Evolutionary conservation across 1,140 invertebrate species (phyloP).

Genomic region (Plectrocnemia conspersa): DNA sequence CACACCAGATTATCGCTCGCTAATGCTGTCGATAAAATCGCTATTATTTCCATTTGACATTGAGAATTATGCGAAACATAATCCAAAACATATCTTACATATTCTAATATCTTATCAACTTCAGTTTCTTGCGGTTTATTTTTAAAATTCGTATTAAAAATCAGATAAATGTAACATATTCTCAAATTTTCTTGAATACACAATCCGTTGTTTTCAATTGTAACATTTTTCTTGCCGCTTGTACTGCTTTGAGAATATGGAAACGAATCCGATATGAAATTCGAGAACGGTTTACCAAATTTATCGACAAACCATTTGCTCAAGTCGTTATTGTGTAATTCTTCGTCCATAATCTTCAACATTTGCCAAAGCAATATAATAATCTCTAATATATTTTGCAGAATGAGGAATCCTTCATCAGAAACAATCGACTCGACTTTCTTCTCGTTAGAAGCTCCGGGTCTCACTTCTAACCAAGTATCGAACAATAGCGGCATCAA

Average conservation of each 20-base stretch:
- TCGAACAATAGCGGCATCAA: constrained; percentile 68
- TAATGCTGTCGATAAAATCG: constrained; percentile 45
- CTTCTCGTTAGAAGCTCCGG: constrained; percentile 41
- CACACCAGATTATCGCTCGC: constrained; percentile 43
- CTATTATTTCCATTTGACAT: constrained; percentile 41
- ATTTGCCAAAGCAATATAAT: constrained; percentile 54
- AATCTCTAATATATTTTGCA: constrained; percentile 55
- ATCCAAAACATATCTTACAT: constrained; percentile 47
- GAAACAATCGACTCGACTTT: constrained; percentile 47
- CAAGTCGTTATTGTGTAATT: constrained; percentile 40
- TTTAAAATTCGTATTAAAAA: constrained; percentile 45
- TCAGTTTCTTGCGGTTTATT: constrained; percentile 41
- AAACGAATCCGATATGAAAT: constrained; percentile 52
- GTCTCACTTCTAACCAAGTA: constrained; percentile 66
- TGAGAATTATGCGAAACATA: constrained; percentile 26
- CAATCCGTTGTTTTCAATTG: not conserved
- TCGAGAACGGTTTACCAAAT: constrained; percentile 48
- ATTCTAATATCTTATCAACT: constrained; percentile 42
- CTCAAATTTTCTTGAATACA: constrained; percentile 51
- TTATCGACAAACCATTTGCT: constrained; percentile 49
- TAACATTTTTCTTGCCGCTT: constrained; percentile 2
- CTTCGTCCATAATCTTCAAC: constrained; percentile 44
- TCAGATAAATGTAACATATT: constrained; percentile 51
- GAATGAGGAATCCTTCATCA: constrained; percentile 53
- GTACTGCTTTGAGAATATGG: constrained; percentile 47